Evolutionary conservation across 2,113 vertebrate species (phyloP), one percentile per base, ranked within the genome.

Genomic region (Osmerus mordax): DNA sequence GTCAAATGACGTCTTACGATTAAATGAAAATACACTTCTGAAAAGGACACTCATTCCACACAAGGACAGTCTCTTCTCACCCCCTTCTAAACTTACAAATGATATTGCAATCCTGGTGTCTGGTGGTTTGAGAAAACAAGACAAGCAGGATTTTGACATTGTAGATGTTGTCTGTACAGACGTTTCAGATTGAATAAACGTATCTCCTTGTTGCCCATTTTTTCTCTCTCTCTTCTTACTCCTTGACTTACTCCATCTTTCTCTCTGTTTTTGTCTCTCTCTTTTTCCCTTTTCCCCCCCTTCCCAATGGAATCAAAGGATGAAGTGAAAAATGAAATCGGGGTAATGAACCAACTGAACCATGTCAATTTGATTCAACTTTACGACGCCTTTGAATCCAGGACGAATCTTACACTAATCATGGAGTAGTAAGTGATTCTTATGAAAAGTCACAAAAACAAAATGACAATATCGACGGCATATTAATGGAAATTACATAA

Each of bases 271-370:
- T 12, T 54, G 3, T n/a, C 18, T 28, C 16, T 64, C 9, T 3
- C 16, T 63, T 36, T 7, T 36, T 36, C 5, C 7, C 5, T 47
- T 36, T 36, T 4, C 41, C 9, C 41, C 41, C 41, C 41, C 41
- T 47, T 47, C 41, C 41, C 9, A 47, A 47, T 47, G 60, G 19
- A 67, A 54, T 16, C 53, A 64, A 73, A 96, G 95, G 95, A 96
- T 59, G 94, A 96, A 74, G 95, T 96, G 36, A 95, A 92, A 87
- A 96, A 96, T 65, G 95, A 96, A 88, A 92, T 96, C 58, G 93
- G 89, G 51, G 84, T 96, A 32, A 96, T 96, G 95, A 96, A 96
- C 85, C 95, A 96, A 71, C 84, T 96, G 29, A 94, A 93, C 78
- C 95, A 96, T 0, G 92, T 91, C 75, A 96, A 95, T 81, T 78